A percentile compares a stretch with the other conserved stretches of the same genome.
phyloP scores from a whole-genome alignment of 1,140 invertebrate species.

The Druon quercuslanigerum region DNA sequence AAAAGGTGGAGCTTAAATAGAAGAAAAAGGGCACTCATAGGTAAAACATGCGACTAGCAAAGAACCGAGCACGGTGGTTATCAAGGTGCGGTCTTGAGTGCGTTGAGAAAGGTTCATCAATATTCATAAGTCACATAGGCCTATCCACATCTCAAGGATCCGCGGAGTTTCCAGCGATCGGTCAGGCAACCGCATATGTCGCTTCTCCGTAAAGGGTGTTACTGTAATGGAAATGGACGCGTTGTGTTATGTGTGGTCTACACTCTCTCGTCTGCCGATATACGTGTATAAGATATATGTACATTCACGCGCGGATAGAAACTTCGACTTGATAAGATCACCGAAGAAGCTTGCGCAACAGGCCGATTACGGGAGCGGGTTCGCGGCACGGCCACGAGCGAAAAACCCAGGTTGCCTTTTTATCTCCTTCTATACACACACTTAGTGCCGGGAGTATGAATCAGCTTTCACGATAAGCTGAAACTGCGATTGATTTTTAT shows the following conservation, averaged over 20 bases:
- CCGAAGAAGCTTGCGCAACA: slow-evolving; percentile 48
- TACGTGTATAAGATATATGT: slow-evolving; percentile 28
- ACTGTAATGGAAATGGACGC: slow-evolving; percentile 5
- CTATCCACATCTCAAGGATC: slow-evolving; percentile 70
- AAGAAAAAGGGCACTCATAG: not conserved
- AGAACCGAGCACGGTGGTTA: slow-evolving; percentile 36
- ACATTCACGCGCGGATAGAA: slow-evolving; percentile 17
- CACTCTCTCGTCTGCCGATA: slow-evolving; percentile 34
- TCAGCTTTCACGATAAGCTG: slow-evolving; percentile 50
- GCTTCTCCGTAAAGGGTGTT: slow-evolving; percentile 1
- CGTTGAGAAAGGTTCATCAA: slow-evolving; percentile 71
- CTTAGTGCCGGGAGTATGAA: slow-evolving; percentile 48
- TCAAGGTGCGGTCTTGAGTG: slow-evolving; percentile 58
- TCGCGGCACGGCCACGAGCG: slow-evolving; percentile 36
- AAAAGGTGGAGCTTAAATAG: not conserved
- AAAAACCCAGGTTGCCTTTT: slow-evolving; percentile 50
- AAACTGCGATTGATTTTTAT: slow-evolving; percentile 40
- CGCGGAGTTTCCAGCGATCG: slow-evolving; percentile 53
- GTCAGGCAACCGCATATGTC: slow-evolving; percentile 26
- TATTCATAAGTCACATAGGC: slow-evolving; percentile 72
- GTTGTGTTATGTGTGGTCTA: slow-evolving; percentile 33
- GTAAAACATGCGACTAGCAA: not conserved
- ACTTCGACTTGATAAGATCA: slow-evolving; percentile 46
- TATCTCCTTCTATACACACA: slow-evolving; percentile 41
- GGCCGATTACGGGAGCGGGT: slow-evolving; percentile 45